These are phyloP conservation scores for Vulpes ferrilata DNA, from an alignment of 2,113 vertebrate species.

Conservation along the genomic window DNA sequence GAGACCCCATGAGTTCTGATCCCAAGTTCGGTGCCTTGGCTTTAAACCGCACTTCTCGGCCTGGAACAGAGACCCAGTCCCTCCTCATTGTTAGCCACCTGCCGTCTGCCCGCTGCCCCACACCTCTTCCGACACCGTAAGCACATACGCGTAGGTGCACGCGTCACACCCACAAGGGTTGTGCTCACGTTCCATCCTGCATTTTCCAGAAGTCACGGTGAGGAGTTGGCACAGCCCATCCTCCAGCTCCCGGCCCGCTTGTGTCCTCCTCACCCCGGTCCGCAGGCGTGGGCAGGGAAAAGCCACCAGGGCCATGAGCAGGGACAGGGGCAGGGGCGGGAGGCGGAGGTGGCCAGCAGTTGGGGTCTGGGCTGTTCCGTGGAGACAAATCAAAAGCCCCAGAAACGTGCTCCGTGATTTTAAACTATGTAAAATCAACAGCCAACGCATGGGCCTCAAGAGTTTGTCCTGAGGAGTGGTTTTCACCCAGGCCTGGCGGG, in stretches of 20 bases:
- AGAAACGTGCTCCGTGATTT: background rate
- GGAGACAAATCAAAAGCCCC: background rate
- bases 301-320: rapidly evolving
- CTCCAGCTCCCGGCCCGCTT: background rate
- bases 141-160: rapidly evolving
- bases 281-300: background rate
- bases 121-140: background rate
- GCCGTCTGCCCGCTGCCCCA: background rate
- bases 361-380: background rate
- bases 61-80: background rate
- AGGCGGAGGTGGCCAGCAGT: background rate
- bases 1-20: background rate
- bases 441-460: background rate
- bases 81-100: background rate
- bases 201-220: background rate
- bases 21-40: background rate
- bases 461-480: background rate
- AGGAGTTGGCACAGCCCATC: background rate
- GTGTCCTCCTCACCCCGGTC: background rate
- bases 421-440: background rate
- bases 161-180: background rate
- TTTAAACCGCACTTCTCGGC: background rate
- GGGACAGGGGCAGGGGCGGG: rapidly evolving
- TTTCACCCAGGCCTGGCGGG: background rate
- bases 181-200: background rate